A percentile compares a stretch with the other conserved stretches of the same genome.
These are phyloP conservation scores for human (Homo sapiens) DNA, from an alignment of 2,113 vertebrate genomes.

Conservation along the genomic window DNA sequence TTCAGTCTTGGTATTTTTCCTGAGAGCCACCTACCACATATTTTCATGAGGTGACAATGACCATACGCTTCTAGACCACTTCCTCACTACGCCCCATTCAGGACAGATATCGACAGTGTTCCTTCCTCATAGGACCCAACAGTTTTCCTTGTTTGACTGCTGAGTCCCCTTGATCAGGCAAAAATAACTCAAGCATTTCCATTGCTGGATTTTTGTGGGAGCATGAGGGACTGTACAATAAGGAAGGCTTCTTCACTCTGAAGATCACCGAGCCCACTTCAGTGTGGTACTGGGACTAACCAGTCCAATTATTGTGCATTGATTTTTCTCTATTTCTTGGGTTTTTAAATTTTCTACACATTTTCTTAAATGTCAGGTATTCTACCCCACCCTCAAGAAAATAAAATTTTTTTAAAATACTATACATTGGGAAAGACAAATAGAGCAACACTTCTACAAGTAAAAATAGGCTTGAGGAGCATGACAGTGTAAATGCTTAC, in stretches of 20 bases:
- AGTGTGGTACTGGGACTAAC: constrained; percentile 60
- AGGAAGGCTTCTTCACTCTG: constrained; percentile 78
- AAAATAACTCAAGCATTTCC: constrained; percentile 75
- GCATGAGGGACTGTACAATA: constrained; percentile 71
- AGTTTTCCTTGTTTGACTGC: constrained; percentile 69
- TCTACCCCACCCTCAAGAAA: constrained; percentile 79
- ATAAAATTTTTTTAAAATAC: constrained; percentile 76
- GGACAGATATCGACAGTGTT: constrained; percentile 61
- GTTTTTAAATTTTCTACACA: constrained; percentile 66
- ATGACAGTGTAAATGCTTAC: constrained; percentile 83
- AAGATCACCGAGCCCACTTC: constrained; percentile 71
- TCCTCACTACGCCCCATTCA: constrained; percentile 59
- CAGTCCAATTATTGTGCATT: constrained; percentile 77
- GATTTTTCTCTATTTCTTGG: constrained; percentile 61
- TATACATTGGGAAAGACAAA: constrained; percentile 83
- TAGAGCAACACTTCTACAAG: constrained; percentile 83
- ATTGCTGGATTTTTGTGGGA: constrained; percentile 63
- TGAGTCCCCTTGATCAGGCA: constrained; percentile 68
- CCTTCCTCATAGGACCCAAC: constrained; percentile 46
- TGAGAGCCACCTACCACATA: constrained; percentile 77
- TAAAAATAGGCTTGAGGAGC: constrained; percentile 79
- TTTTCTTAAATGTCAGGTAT: constrained; percentile 84
- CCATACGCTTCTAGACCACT: constrained; percentile 34
- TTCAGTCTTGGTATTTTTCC: constrained; percentile 80
- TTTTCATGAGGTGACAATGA: constrained; percentile 68